A percentile compares a stretch with the other conserved stretches of the same genome.
Evolutionary conservation across 1,140 invertebrate species (phyloP).

Genomic region (Apocrypta bakeri): DNA sequence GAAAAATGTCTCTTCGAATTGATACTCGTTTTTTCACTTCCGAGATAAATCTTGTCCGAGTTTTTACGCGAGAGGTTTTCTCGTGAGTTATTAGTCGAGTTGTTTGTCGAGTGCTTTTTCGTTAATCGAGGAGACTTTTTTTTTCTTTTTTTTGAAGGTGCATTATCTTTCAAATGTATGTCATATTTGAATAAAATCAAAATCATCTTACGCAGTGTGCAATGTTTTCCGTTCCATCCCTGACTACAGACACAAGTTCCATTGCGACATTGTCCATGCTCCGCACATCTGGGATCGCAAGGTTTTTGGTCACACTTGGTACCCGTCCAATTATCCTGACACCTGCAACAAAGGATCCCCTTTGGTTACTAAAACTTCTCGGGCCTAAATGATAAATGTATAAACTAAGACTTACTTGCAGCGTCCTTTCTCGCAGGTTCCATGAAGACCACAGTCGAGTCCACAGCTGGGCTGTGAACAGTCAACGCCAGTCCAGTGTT

Average conservation of each 20-base stretch:
- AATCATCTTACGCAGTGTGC: conserved; percentile 95
- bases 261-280: conserved; percentile 97
- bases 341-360: conserved; percentile 72
- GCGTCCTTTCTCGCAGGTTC: conserved; percentile 90
- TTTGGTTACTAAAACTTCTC: background rate
- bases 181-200: background rate
- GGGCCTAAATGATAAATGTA: background rate
- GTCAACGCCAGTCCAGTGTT: conserved; percentile 91
- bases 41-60: background rate
- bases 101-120: background rate
- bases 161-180: background rate
- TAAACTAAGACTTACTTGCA: conserved; percentile 77
- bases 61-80: background rate
- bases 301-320: conserved; percentile 91
- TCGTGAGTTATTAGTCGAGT: background rate
- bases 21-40: background rate
- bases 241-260: conserved; percentile 97
- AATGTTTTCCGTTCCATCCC: conserved; percentile 98
- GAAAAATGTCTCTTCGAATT: conserved; percentile 2
- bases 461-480: conserved; percentile 94
- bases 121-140: background rate
- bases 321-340: conserved; percentile 93
- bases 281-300: conserved; percentile 92
- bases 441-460: conserved; percentile 92
- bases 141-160: background rate